Evolutionary conservation across 2,888 invertebrate genomes (phyloP).

Genomic region (Psylliodes chrysocephalus): DNA sequence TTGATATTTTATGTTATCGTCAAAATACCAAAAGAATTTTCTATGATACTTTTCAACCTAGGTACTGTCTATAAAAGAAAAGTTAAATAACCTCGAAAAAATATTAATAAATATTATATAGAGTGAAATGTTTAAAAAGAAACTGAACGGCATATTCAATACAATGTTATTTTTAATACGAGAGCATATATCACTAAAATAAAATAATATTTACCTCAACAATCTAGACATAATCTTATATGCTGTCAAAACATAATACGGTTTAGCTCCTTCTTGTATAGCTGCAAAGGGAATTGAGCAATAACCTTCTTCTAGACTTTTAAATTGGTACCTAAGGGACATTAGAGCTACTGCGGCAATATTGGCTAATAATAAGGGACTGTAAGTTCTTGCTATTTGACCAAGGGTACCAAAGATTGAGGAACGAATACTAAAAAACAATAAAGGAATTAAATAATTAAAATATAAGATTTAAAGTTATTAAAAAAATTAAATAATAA

Average conservation of each 20-base stretch:
- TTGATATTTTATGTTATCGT: too few species aligned
- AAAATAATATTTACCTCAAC: constrained; percentile 67
- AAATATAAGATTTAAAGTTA: background rate
- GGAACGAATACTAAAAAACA: constrained; percentile 62
- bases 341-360: constrained; percentile 73
- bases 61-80: too few species aligned
- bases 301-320: constrained; percentile 51
- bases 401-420: constrained; percentile 71
- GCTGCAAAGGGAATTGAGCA: constrained; percentile 68
- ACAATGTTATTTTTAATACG: too few species aligned
- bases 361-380: constrained; percentile 73
- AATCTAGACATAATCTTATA: constrained; percentile 65
- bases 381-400: constrained; percentile 75
- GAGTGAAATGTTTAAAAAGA: too few species aligned
- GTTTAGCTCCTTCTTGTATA: constrained; percentile 70
- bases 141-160: too few species aligned
- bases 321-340: constrained; percentile 68
- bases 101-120: too few species aligned
- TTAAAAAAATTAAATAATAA: too few species aligned
- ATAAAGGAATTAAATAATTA: background rate
- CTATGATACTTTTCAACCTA: too few species aligned
- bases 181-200: too few species aligned
- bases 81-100: too few species aligned
- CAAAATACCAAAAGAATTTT: too few species aligned
- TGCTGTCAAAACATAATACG: constrained; percentile 68